Evolutionary conservation across 2,888 invertebrate species (phyloP), one percentile per base, ranked within the genome.

Genomic region (Cloeon dipterum): DNA sequence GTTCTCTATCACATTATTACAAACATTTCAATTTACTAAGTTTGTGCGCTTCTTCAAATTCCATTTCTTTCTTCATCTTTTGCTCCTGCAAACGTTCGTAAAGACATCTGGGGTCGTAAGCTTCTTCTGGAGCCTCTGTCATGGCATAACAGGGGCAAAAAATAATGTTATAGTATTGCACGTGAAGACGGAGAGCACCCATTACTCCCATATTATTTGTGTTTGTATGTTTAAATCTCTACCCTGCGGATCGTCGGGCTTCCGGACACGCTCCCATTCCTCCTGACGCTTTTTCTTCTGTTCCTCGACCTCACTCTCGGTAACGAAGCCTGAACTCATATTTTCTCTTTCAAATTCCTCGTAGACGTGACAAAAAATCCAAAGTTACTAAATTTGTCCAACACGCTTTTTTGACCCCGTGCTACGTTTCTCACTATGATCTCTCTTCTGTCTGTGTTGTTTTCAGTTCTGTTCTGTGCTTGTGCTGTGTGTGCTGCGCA

Each of bases 201-300:
- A 26, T 14, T 26, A 14, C 14, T 5, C 4, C 5, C n/a, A n/a
- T n/a, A n/a, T n/a, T n/a, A n/a, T n/a, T n/a, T n/a, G n/a, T n/a
- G n/a, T n/a, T n/a, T n/a, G n/a, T n/a, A n/a, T n/a, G n/a, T n/a
- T n/a, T n/a, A n/a, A 45, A 49, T 52, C 62, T n/a, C n/a, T n/a
- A 91, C 91, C 85, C 61, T 74, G 45, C 8, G 94, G 93, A 52
- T 94, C 79, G 46, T 86, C 83, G 20, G 83, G 76, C 40, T 77
- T 76, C 45, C 96, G 66, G 1, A 91, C 91, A 61, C 76, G 79
- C 48, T 94, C 91, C 94, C 94, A 94, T 70, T 94, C 91, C 54
- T 88, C 86, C 55, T 94, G 94, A 3, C 91, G 66, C 43, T 68
- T 63, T 49, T 72, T 66, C 36, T 79, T 68, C 25, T 74, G 72